Evolutionary conservation across 2,797 vertebrate genomes (phyloP), one percentile per base, ranked within the genome.

Genomic region (Clarias platycephalus): DNA sequence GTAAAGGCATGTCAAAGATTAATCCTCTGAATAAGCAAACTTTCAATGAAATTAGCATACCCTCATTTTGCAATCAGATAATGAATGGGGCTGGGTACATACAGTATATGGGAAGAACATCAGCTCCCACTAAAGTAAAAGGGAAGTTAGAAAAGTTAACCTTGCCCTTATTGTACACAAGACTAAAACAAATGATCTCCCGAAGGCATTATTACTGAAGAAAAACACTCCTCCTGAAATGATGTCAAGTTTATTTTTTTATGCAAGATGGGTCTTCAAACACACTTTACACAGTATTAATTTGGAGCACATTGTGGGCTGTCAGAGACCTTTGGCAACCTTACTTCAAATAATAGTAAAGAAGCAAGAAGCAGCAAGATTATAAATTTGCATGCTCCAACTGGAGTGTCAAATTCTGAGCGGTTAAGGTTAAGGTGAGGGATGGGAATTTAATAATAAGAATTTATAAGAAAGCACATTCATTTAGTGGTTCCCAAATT

Each of bases 311-410:
- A 62, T 74, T 4, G n/a, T 68, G 15, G 28, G 82, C 31, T 28
- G 55, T 72, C 55, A 70, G 76, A 62, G 83, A 71, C 78, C 77
- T 85, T 74, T 9, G 53, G 58, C 70, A 71, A 80, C 83, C 77
- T 60, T 80, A 40, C 28, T 57, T 84, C 57, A 79, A 44, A 57
- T 62, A 40, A 74, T 64, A 26, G 24, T 28, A 6, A 74, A 57
- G 16, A 66, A 80, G 63, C 62, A 80, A 37, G 34, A 63, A 78
- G 58, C 4, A 62, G 34, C 24, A 44, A 31, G 62, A 31, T 53
- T 13, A 55, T 55, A 31, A 22, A 80, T 80, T 80, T 80, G 26
- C 78, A 80, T 80, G n/a, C n/a, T 12, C n/a, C n/a, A 49, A 53
- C 26, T 53, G 26, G 9, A 80, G 26, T 28, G 40, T 53, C 66